phyloP scores from a whole-genome alignment of 2,113 vertebrate genomes.

The Neolamprologus longior region DNA sequence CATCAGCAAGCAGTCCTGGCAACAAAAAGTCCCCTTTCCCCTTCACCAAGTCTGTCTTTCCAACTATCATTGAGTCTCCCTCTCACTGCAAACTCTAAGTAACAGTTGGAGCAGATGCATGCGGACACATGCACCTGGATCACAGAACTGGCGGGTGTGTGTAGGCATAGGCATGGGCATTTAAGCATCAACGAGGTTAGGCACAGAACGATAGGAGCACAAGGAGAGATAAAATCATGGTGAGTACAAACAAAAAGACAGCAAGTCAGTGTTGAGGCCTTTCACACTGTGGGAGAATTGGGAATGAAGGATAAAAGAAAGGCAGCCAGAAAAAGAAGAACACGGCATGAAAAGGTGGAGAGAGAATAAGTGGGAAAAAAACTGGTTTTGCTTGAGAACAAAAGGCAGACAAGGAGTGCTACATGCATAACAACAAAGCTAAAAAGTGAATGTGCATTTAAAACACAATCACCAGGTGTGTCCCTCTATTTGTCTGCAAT shows the following conservation, averaged over 20 bases:
- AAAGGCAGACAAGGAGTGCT: neutral
- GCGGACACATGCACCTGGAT: constrained; percentile 10
- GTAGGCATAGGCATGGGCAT: neutral
- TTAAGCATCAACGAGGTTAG: constrained; percentile 17
- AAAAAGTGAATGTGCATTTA: neutral
- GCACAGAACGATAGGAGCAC: neutral
- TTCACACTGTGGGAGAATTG: constrained; percentile 15
- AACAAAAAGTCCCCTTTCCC: neutral
- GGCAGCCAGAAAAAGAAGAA: neutral
- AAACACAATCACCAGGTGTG: constrained; percentile 10
- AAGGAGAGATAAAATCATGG: constrained; percentile 5
- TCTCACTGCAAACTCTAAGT: neutral
- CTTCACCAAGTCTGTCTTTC: constrained; percentile 2
- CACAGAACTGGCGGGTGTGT: neutral
- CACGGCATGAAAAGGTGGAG: neutral
- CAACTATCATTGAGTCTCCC: neutral
- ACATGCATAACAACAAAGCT: neutral
- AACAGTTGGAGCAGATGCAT: constrained; percentile 14
- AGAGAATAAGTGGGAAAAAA: neutral
- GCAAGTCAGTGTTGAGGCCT: constrained; percentile 4
- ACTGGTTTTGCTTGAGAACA: constrained; percentile 3
- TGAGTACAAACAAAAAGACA: constrained; percentile 31
- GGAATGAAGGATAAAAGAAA: neutral
- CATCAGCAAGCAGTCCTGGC: constrained; percentile 32
- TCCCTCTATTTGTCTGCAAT: neutral